These are phyloP conservation scores for Heterodera carotae DNA, from an alignment of 1,140 invertebrate genomes.

Conservation along the genomic window DNA sequence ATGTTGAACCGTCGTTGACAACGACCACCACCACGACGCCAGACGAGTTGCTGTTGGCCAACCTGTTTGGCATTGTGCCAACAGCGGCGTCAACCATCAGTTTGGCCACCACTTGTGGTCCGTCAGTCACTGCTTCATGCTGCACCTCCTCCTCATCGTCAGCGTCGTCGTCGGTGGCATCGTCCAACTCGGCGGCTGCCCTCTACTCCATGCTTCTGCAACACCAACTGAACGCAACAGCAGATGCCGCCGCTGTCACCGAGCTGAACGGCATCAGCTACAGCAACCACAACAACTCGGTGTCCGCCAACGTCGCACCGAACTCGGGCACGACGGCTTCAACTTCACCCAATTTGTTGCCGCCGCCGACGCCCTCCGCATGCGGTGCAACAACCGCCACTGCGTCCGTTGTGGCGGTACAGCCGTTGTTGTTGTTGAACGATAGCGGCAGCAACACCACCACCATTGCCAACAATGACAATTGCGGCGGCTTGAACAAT, in stretches of 20 bases:
- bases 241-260: background rate
- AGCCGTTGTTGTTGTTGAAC: background rate
- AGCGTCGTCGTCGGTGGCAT: no score
- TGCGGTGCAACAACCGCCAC: no score
- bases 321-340: background rate
- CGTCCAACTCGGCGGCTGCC: background rate
- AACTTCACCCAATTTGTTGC: background rate
- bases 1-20: background rate
- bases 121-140: background rate
- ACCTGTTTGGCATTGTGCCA: constrained; percentile 5
- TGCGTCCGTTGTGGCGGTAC: background rate
- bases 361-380: no score
- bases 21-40: background rate
- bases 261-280: background rate
- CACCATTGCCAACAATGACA: no score
- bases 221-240: background rate
- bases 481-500: no score
- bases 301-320: no score
- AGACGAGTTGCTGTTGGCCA: constrained; percentile 1
- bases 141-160: background rate
- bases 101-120: background rate
- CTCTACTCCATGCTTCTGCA: constrained; percentile 3
- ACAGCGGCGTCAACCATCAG: background rate
- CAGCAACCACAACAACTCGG: background rate
- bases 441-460: background rate